Evolutionary conservation across 2,888 invertebrate genomes (phyloP), one percentile per base, ranked within the genome.

Genomic region (Lacanobia wlatinum): DNA sequence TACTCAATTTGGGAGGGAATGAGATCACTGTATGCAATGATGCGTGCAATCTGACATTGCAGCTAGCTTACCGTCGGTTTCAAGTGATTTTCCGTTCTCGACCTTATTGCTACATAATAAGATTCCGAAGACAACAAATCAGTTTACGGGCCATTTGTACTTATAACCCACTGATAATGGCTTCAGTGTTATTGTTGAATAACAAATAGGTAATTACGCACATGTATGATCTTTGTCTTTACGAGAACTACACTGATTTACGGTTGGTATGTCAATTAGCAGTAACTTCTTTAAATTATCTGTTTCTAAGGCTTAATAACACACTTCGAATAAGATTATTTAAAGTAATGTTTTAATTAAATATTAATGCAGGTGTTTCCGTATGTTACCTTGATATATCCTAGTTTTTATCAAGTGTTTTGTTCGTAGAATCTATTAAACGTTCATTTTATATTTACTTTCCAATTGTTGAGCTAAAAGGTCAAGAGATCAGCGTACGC

Each of bases 11-110:
- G 87, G 84, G 69, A 83, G 65, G 77, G 73, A 88, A 89, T 90
- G 90, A 90, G 88, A 91, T 91, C 89, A 91, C 83, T 85, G 74
- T 79, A 82, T 87, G 87, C 89, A 91, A 83, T 89, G 89, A 87
- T 89, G 88, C 89, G 88, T 90, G 89, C 91, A 92, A 91, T 90
- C 89, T 93, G 90, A 93, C 92, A 90, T 92, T 93, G 91, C 89
- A 87, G 70, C 82, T 82, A 81, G 80, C 85, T 87, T 80, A 76
- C 78, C 59, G 76, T 70, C 70, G 34, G 34, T 66, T 64, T 50
- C 12, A 40, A 70, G 53, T 73, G 63, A 65, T 63, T 59, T 76
- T 55, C 60, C n/a, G 60, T 59, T 82, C 55, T 72, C 65, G 65
- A 76, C 67, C 74, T 78, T 85, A 83, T 71, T 70, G n/a, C 73